Conservation (phyloP, 2,888 invertebrate genomes). For the Plebejus melissa region DNA sequence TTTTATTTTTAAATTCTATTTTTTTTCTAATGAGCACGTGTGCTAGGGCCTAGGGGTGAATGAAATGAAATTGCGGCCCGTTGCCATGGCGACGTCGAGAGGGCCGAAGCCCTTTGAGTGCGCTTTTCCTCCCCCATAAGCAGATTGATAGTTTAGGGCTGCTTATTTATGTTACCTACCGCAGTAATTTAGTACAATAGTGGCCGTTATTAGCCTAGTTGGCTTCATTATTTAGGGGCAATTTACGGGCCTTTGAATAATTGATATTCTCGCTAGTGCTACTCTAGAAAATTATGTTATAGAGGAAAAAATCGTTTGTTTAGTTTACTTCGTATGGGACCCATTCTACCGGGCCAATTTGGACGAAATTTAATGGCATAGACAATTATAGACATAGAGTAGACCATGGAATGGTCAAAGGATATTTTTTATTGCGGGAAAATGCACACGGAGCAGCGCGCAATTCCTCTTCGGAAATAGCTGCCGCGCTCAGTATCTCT, state of each 20-base stretch:
- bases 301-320: too few species aligned
- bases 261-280: background rate
- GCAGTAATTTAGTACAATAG: constrained; percentile 28
- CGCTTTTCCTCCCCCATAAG: constrained; percentile 38
- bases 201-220: background rate
- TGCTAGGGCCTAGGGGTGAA: constrained; percentile 39
- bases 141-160: constrained; percentile 30
- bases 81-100: constrained; percentile 65
- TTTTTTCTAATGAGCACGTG: constrained; percentile 44
- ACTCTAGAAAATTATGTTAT: background rate
- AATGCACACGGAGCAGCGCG: too few species aligned
- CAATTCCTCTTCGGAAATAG: too few species aligned
- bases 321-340: too few species aligned
- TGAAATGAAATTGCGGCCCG: constrained; percentile 60
- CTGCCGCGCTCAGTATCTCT: too few species aligned
- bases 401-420: too few species aligned
- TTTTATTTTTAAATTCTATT: background rate
- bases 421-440: too few species aligned
- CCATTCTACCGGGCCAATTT: too few species aligned
- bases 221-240: background rate
- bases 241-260: background rate
- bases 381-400: too few species aligned
- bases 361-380: too few species aligned
- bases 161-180: constrained; percentile 30
- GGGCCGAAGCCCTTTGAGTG: constrained; percentile 60